Evolutionary conservation across 2,797 vertebrate species (phyloP).

Genomic region (Hephaestus fuliginosus): DNA sequence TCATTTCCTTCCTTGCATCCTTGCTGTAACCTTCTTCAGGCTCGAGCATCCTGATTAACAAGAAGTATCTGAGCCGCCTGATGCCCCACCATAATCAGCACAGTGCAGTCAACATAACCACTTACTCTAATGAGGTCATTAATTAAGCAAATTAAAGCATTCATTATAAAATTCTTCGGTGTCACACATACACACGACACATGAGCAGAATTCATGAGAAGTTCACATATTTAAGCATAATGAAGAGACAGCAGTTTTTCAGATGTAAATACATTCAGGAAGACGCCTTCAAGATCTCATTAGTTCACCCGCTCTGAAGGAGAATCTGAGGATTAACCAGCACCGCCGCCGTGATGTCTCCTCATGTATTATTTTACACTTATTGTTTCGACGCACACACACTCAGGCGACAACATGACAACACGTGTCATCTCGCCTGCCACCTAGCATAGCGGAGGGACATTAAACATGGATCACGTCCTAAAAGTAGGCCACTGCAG

Average conservation of each 20-base stretch:
- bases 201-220: neutral
- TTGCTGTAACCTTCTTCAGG: conserved; percentile 29
- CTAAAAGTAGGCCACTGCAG: conserved; percentile 64
- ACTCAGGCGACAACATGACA: conserved; percentile 36
- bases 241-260: neutral
- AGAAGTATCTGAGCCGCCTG: conserved; percentile 26
- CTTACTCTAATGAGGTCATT: conserved; percentile 60
- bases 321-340: neutral
- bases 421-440: conserved; percentile 36
- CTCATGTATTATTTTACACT: conserved; percentile 40
- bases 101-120: conserved; percentile 30
- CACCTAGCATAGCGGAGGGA: conserved; percentile 15
- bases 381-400: conserved; percentile 13
- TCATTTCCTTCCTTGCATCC: conserved; percentile 4
- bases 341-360: neutral
- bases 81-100: conserved; percentile 38
- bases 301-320: neutral
- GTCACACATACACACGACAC: conserved; percentile 11
- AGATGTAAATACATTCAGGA: conserved; percentile 21
- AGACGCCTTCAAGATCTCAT: conserved; percentile 5
- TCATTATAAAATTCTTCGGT: conserved; percentile 40
- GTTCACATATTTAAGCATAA: neutral
- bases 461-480: conserved; percentile 68
- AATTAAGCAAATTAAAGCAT: conserved; percentile 57
- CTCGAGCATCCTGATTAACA: conserved; percentile 44